Percentiles rank a stretch among this genome's conserved stretches.
Conservation (phyloP, 2,888 invertebrate species). For the Digitonthophagus gazella region DNA sequence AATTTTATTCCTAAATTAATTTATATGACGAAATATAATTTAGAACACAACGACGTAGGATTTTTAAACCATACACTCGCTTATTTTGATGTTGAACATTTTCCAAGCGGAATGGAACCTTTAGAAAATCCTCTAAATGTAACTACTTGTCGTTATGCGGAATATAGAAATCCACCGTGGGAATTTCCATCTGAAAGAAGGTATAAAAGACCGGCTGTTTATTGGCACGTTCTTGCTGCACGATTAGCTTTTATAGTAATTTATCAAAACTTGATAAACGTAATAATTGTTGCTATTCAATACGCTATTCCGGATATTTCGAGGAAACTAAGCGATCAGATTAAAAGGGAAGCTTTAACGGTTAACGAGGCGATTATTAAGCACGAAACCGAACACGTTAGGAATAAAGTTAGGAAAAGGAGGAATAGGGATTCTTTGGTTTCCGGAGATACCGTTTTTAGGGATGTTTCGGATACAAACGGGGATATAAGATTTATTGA, state of each 20-base stretch:
- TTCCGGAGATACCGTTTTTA: conserved; percentile 23
- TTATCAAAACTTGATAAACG: conserved; percentile 76
- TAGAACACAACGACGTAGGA: conserved; percentile 55
- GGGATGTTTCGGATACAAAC: conserved; percentile 24
- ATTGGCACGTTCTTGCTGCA: conserved; percentile 73
- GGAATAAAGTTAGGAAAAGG: conserved; percentile 31
- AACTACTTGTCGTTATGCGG: conserved; percentile 62
- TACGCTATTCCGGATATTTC: conserved; percentile 80
- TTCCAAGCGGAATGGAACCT: conserved; percentile 50
- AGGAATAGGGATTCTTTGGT: conserved; percentile 25
- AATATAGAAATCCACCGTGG: conserved; percentile 64
- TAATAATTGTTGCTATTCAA: conserved; percentile 68
- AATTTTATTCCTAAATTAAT: conserved; percentile 78
- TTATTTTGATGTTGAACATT: conserved; percentile 64
- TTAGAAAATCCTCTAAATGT: conserved; percentile 40
- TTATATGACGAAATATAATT: conserved; percentile 58
- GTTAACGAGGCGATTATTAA: conserved; percentile 73
- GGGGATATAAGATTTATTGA: conserved; percentile 26
- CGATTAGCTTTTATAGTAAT: conserved; percentile 73
- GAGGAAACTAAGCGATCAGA: conserved; percentile 65
- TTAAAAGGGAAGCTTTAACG: conserved; percentile 69
- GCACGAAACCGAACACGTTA: conserved; percentile 61
- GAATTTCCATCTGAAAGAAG: conserved; percentile 47
- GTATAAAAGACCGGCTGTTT: conserved; percentile 64
- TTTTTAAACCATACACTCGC: conserved; percentile 71